A percentile compares a stretch with the other conserved stretches of the same genome.
Evolutionary conservation across 1,140 invertebrate species (phyloP).

Genomic region (Microvelia longipes): DNA sequence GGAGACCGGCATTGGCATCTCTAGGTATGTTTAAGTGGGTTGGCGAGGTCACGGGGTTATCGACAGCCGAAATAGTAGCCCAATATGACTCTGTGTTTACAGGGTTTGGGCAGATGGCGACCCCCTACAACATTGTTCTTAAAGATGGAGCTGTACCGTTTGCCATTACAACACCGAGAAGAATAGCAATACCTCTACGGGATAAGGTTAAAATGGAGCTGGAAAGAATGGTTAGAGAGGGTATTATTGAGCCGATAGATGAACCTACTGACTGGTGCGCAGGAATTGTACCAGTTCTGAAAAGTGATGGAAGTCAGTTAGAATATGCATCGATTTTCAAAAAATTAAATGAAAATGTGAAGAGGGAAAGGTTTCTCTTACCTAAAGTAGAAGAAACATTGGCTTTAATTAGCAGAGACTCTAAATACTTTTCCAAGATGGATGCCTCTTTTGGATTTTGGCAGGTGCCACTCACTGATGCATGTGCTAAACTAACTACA

Average conservation of each 20-base stretch:
- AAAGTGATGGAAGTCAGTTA: not conserved
- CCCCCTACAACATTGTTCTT: not conserved
- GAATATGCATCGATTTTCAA: not conserved
- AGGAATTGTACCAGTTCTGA: not conserved
- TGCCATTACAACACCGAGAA: not conserved
- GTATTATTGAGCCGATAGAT: not conserved
- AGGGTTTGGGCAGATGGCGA: not conserved
- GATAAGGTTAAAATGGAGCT: not conserved
- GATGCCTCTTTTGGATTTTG: constrained; percentile 1
- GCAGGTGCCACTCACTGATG: not conserved
- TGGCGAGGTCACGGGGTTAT: not conserved
- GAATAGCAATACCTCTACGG: not conserved
- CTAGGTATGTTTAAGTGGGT: not conserved
- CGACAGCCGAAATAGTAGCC: not conserved
- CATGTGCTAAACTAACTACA: not conserved
- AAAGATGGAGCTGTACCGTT: not conserved
- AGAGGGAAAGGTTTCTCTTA: not conserved
- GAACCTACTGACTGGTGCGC: not conserved
- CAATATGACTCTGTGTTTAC: not conserved
- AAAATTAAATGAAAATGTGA: not conserved
- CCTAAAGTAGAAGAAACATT: not conserved
- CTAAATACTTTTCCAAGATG: not conserved
- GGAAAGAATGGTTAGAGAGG: not conserved
- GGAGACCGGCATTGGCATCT: not conserved
- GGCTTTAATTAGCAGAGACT: not conserved